Evolutionary conservation across 2,113 vertebrate species (phyloP), one percentile per base, ranked within the genome.

Genomic region (Grammomys surdaster): DNA sequence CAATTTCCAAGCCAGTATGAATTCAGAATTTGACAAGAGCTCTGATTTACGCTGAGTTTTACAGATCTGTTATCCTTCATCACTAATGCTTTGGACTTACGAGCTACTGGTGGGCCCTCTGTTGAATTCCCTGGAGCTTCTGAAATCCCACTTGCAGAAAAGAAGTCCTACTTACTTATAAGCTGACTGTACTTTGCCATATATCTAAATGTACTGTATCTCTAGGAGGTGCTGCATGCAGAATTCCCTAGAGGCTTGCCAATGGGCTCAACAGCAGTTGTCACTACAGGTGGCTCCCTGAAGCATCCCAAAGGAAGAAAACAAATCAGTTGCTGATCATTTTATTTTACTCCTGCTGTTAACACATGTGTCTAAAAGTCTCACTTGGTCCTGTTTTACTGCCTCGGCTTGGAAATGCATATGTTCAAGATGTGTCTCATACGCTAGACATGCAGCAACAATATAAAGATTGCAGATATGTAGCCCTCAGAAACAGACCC

Each of bases 21-120:
- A 82, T 91, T 89, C 19, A 40, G 28, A 72, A 75, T 96, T 92
- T 95, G 81, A 97, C 77, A 96, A 58, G 73, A 46, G 20, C 26
- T 40, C 78, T 92, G 93, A 73, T 51, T 54, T 73, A 22, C 36
- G 56, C 12, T 4, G 43, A 8, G 19, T 36, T 92, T 96, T 87
- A 22, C 28, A 12, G 89, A 95, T 56, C 54, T 43, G 26, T 58
- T 77, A 46, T 72, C 63, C n/a, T 93, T 93, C 22, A 88, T 88
- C 77, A 54, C 19, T 76, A 87, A 86, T 26, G 5, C 31, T 82
- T 72, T 70, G 60, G 33, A 65, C 69, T 95, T 89, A 67, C 70
- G 36, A 89, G 28, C 7, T 19, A 8, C 12, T n/a, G 4, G 31
- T 36, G n/a, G n/a, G 20, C 17, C 0, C 14, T 51, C 22, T 8